Conservation (phyloP, 2,888 invertebrate genomes). For the Sphaerophoria rueppellii region DNA sequence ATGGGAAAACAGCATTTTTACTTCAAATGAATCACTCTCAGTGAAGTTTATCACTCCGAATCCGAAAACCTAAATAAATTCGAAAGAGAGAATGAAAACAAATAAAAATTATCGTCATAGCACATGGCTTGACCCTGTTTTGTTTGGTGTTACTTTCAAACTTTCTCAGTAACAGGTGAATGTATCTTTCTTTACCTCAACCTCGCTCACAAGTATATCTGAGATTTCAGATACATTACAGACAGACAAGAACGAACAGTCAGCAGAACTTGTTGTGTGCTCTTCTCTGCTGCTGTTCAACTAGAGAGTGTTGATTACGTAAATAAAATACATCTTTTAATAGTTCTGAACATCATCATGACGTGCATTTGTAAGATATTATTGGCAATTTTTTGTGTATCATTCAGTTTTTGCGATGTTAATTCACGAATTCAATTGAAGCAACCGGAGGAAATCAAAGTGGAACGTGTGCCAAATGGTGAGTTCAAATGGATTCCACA, state of each 20-base stretch:
- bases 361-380: constrained; percentile 9
- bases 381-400: neutral
- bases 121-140: constrained; percentile 37
- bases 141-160: constrained; percentile 16
- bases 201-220: neutral
- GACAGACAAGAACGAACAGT: constrained; percentile 6
- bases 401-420: constrained; percentile 11
- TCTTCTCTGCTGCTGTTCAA: neutral
- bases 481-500: neutral
- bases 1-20: neutral
- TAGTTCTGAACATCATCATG: constrained; percentile 11
- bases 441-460: constrained; percentile 57
- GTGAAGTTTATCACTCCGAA: neutral
- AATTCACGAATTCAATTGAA: constrained; percentile 35
- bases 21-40: neutral
- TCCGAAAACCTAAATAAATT: neutral
- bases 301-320: neutral
- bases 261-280: neutral
- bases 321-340: constrained; percentile 2
- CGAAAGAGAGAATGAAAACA: constrained; percentile 2
- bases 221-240: constrained; percentile 35
- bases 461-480: constrained; percentile 57
- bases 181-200: neutral
- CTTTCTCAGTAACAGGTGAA: constrained; percentile 49
- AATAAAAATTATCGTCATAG: neutral